Conservation (phyloP, 2,113 vertebrate species). For the Coracopsis vasa region DNA sequence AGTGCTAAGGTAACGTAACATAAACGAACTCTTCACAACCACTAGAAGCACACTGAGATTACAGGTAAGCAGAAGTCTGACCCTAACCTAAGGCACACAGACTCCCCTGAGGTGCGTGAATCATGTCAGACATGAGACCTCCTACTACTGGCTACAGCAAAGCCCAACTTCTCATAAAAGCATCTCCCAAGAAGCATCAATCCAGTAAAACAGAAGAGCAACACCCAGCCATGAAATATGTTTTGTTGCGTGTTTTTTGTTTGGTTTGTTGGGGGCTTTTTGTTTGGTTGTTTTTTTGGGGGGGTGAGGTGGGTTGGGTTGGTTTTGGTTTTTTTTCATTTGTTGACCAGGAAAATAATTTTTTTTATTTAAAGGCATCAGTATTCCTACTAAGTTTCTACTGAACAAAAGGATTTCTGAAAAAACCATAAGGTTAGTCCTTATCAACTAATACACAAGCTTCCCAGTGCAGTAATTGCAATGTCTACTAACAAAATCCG, state of each 20-base stretch:
- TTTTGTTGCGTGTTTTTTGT: background rate
- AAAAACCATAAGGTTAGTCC: fast-evolving
- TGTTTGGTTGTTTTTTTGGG: background rate
- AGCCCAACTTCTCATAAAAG: background rate
- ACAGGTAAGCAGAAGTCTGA: background rate
- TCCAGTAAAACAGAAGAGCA: background rate
- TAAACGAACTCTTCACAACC: background rate
- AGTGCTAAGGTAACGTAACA: fast-evolving
- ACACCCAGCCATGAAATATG: background rate
- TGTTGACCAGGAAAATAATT: background rate
- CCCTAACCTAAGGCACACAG: background rate
- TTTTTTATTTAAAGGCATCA: background rate
- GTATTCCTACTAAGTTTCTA: background rate
- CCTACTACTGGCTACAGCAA: background rate
- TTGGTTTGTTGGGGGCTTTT: background rate
- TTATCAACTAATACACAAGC: background rate
- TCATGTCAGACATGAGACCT: background rate
- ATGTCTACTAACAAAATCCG: background rate
- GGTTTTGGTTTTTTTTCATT: background rate
- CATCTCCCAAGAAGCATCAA: background rate
- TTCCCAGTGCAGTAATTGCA: background rate
- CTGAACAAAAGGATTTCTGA: background rate
- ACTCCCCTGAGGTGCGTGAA: fast-evolving
- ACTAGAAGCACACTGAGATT: background rate
- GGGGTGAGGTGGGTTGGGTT: background rate